These are phyloP conservation scores for Sapayoa aenigma DNA, from an alignment of 2,113 vertebrate species.

Conservation along the genomic window DNA sequence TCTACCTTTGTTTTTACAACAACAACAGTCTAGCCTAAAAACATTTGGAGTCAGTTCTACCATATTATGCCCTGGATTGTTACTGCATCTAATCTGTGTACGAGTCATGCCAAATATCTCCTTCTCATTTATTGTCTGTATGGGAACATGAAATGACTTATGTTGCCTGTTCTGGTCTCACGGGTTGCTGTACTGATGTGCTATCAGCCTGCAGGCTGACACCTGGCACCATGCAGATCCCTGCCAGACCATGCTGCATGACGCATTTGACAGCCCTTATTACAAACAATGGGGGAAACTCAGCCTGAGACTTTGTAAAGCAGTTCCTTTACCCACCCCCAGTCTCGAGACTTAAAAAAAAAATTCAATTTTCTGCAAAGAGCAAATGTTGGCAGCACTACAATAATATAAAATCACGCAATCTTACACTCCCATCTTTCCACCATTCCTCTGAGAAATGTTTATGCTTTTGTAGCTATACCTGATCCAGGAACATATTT, in stretches of 20 bases:
- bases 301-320: background rate
- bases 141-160: background rate
- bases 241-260: background rate
- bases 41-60: background rate
- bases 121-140: background rate
- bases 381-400: background rate
- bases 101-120: rapidly evolving
- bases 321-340: rapidly evolving
- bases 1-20: background rate
- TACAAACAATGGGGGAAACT: background rate
- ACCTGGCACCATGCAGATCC: rapidly evolving
- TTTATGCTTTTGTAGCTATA: background rate
- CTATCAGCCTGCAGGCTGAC: background rate
- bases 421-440: background rate
- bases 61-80: background rate
- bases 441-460: background rate
- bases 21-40: background rate
- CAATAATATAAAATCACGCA: background rate
- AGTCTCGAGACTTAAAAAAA: background rate
- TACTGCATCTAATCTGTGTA: background rate
- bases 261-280: rapidly evolving
- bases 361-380: background rate
- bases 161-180: rapidly evolving
- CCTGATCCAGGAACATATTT: background rate
- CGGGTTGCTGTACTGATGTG: rapidly evolving